Evolutionary conservation across 2,797 vertebrate genomes (phyloP).

Genomic region (Malacoctenus gilli): DNA sequence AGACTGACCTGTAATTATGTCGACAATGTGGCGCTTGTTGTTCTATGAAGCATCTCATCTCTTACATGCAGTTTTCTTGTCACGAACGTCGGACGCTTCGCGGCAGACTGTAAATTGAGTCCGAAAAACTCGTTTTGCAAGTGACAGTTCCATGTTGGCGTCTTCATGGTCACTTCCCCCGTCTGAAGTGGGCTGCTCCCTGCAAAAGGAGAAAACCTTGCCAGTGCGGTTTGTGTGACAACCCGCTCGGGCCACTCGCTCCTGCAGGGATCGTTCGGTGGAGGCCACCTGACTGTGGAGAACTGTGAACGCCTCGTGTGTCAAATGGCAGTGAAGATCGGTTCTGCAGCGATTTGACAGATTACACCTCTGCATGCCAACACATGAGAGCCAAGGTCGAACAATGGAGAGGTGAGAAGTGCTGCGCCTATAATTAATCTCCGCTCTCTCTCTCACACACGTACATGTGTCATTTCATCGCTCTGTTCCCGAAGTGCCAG

Average conservation of each 20-base stretch:
- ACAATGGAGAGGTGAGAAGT: conserved; percentile 47
- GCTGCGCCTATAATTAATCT: conserved; percentile 48
- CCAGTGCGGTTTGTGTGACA: too few relatives aligned
- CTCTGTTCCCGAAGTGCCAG: conserved; percentile 13
- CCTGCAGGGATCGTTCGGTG: conserved; percentile 39
- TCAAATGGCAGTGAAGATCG: conserved; percentile 32
- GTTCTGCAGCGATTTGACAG: conserved; percentile 42
- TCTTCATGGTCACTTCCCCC: conserved; percentile 43
- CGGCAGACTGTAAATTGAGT: conserved; percentile 4
- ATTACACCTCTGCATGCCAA: conserved; percentile 51
- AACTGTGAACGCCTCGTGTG: conserved; percentile 57
- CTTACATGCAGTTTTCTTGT: too few relatives aligned
- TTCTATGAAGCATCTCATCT: too few relatives aligned
- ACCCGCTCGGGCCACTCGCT: conserved; percentile 29
- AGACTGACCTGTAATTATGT: too few relatives aligned
- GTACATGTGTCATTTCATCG: conserved; percentile 29
- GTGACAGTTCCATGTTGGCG: conserved; percentile 9
- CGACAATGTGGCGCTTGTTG: too few relatives aligned
- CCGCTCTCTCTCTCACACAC: neutral
- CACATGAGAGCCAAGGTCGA: conserved; percentile 35
- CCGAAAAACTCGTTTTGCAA: conserved; percentile 5
- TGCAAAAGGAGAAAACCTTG: too few relatives aligned
- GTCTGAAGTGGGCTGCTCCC: too few relatives aligned
- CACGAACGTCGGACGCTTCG: conserved; percentile 27
- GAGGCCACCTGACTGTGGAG: conserved; percentile 38